A percentile compares a stretch with the other conserved stretches of the same genome.
These are phyloP conservation scores for Drosophila pectinifera DNA, from an alignment of 1,140 invertebrate species.

Conservation along the genomic window DNA sequence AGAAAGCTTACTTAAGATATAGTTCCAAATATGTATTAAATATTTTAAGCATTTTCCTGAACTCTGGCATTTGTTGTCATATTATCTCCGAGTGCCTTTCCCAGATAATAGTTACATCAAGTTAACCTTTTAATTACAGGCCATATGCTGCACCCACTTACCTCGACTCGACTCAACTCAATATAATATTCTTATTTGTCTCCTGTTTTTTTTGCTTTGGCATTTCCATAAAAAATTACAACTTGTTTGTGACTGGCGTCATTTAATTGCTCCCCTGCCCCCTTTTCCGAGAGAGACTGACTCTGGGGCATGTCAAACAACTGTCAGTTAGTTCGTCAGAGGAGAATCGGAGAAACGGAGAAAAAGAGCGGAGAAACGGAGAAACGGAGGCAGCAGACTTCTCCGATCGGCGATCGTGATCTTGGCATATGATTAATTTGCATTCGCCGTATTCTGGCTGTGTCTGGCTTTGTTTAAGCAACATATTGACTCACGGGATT, in stretches of 20 bases:
- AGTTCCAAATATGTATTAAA: too few relatives aligned
- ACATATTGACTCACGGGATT: constrained; percentile 78
- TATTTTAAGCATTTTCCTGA: too few relatives aligned
- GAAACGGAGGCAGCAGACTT: constrained; percentile 54
- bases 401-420: constrained; percentile 52
- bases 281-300: constrained; percentile 49
- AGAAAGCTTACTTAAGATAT: too few relatives aligned
- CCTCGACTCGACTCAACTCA: constrained; percentile 10
- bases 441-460: constrained; percentile 58
- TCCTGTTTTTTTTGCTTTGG: constrained; percentile 53
- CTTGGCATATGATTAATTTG: constrained; percentile 76
- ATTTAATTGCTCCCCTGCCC: constrained; percentile 72
- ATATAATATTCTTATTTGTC: constrained; percentile 29
- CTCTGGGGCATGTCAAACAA: constrained; percentile 80
- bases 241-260: constrained; percentile 62
- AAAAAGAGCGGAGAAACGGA: constrained; percentile 8
- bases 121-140: constrained; percentile 78
- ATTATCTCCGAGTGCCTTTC: constrained; percentile 10
- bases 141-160: constrained; percentile 81
- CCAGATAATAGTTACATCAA: constrained; percentile 74
- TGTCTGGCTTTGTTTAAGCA: constrained; percentile 69
- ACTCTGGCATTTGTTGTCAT: too few relatives aligned
- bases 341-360: background rate
- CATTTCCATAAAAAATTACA: constrained; percentile 74
- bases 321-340: constrained; percentile 73